Percentiles rank a stretch among this genome's conserved stretches.
These are phyloP conservation scores for Bombycilla garrulus DNA, from an alignment of 2,113 vertebrate species.

Conservation along the genomic window DNA sequence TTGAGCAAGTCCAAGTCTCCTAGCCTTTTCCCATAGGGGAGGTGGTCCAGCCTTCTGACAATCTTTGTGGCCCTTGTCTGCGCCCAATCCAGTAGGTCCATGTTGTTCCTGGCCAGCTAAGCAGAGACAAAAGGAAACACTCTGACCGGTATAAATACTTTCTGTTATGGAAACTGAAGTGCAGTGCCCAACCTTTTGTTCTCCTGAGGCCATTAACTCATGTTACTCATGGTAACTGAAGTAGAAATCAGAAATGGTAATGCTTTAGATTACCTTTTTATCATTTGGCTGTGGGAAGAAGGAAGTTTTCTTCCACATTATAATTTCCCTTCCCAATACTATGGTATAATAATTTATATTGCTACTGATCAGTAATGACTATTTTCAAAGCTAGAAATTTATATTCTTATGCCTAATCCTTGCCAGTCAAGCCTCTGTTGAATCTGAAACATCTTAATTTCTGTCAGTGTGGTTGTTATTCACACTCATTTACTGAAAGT, in stretches of 20 bases:
- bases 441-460: conserved; percentile 28
- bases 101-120: neutral
- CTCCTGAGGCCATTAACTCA: neutral
- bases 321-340: neutral
- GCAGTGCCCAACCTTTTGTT: neutral
- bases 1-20: neutral
- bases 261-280: neutral
- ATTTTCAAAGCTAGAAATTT: neutral
- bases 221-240: neutral
- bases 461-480: neutral
- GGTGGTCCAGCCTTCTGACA: neutral
- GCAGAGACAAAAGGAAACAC: neutral
- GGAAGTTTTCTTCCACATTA: neutral
- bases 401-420: neutral
- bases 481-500: neutral
- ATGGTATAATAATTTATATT: too few species aligned
- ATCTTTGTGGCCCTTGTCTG: neutral
- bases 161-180: neutral
- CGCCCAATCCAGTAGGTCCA: accelerated
- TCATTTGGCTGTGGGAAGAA: neutral
- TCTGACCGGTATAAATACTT: neutral
- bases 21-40: neutral
- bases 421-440: neutral
- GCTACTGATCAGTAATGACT: neutral
- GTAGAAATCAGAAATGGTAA: neutral